phyloP scores from a whole-genome alignment of 1,140 invertebrate species.

The Vanessa atalanta region DNA sequence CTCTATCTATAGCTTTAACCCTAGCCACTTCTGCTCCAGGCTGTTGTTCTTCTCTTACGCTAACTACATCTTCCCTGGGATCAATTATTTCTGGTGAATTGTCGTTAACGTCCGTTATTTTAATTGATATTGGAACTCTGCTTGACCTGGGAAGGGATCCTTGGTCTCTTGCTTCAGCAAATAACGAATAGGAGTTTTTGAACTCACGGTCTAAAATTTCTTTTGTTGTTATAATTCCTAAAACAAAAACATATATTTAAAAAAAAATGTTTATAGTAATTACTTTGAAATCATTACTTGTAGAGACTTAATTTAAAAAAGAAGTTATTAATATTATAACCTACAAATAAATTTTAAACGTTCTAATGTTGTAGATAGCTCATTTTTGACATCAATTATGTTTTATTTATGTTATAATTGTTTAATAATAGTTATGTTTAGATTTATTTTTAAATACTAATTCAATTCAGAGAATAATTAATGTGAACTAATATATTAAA shows the following conservation, averaged over 20 bases:
- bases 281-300: no score
- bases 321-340: no score
- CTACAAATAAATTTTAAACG: no score
- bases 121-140: constrained; percentile 87
- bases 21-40: constrained; percentile 91
- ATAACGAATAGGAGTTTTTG: constrained; percentile 88
- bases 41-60: constrained; percentile 93
- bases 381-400: no score
- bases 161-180: constrained; percentile 92
- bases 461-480: no score
- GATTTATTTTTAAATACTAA: no score
- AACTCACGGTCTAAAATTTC: constrained; percentile 91
- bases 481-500: no score
- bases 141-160: constrained; percentile 88
- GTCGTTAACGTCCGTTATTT: constrained; percentile 93
- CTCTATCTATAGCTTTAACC: constrained; percentile 92
- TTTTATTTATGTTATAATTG: no score
- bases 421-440: no score
- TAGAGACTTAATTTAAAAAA: no score
- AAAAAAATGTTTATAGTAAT: no score
- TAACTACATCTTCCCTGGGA: constrained; percentile 92
- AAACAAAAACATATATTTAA: constrained; percentile 45
- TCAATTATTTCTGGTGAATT: constrained; percentile 94
- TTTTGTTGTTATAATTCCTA: constrained; percentile 92
- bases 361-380: no score